Evolutionary conservation across 30 jellyfish, hydroid and myxozoan genomes (phyloP), one percentile per base, ranked within the genome.

Genomic region (Clytia hemisphaerica): DNA sequence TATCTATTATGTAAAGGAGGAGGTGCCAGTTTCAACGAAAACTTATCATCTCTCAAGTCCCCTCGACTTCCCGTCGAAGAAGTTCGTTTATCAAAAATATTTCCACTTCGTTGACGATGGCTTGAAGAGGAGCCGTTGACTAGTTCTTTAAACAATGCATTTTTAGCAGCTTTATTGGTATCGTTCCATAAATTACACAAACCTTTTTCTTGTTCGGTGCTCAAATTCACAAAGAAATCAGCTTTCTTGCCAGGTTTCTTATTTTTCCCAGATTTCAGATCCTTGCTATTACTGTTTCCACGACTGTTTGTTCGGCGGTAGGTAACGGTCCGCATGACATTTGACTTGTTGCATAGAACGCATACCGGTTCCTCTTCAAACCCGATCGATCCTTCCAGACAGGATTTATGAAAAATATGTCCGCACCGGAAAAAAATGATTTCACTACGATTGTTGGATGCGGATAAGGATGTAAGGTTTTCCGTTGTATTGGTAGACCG

Each of bases 371-470:
- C 93, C 34, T 77, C 85, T 3, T 84, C 99, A 54, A 65, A 84
- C 38, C 99, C 99, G 31, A 91, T 82, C 7, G 93, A 61, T 22
- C 94, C 94, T 77, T 91, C 95, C 27, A 91, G 80, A 59, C 99
- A 91, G 28, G 62, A 84, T 45, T 54, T 83, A 45, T 91, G 99
- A 63, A 58, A 91, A 1, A 88, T 33, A 50, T 91, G 99, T 28
- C 85, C 75, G 58, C 99, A 91, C 1, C 93, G 83, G 57, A 91
- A 91, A 32, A 91, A 22, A 19, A 75, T 24, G 7, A 83, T 37
- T 61, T 75, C 87, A 66, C 64, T 68, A 29, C 34, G 59, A 29
- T 85, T 75, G 47, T 49, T 79, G 10, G 82, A 72, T 2, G 83
- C 64, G 25, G 46, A 70, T 27, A 44, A 22, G n/a, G n/a, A n/a